Percentiles rank a stretch among this genome's conserved stretches.
Conservation (phyloP, 2,888 invertebrate species). For the Tipula confusa region DNA sequence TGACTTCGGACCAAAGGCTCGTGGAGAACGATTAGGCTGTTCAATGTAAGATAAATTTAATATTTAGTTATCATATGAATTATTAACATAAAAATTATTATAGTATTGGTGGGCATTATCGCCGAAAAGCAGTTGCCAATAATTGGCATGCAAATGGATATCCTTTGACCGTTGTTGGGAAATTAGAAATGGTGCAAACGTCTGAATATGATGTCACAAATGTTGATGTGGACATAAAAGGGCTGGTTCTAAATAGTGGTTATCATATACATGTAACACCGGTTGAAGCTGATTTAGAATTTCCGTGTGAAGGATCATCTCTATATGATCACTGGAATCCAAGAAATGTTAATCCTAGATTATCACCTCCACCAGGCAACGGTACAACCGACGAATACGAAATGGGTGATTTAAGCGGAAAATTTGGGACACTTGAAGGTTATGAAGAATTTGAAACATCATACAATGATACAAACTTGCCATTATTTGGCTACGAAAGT, state of each 20-base stretch:
- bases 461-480: constrained; percentile 77
- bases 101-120: constrained; percentile 70
- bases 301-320: constrained; percentile 80
- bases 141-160: constrained; percentile 86
- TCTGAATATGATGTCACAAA: constrained; percentile 80
- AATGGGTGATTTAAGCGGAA: constrained; percentile 80
- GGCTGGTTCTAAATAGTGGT: constrained; percentile 61
- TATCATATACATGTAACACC: constrained; percentile 84
- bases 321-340: constrained; percentile 88
- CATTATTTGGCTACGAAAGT: constrained; percentile 75
- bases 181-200: constrained; percentile 78
- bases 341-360: constrained; percentile 60
- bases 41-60: constrained; percentile 60
- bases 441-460: constrained; percentile 55
- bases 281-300: constrained; percentile 75
- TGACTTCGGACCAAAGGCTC: constrained; percentile 79
- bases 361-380: constrained; percentile 56
- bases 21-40: constrained; percentile 86
- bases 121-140: constrained; percentile 77
- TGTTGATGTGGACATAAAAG: constrained; percentile 70
- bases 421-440: constrained; percentile 73
- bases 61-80: not conserved
- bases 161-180: constrained; percentile 61
- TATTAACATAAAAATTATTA: not conserved
- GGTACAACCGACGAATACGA: constrained; percentile 81